Evolutionary conservation across 2,113 vertebrate species (phyloP).

Genomic region (Aegypius monachus): DNA sequence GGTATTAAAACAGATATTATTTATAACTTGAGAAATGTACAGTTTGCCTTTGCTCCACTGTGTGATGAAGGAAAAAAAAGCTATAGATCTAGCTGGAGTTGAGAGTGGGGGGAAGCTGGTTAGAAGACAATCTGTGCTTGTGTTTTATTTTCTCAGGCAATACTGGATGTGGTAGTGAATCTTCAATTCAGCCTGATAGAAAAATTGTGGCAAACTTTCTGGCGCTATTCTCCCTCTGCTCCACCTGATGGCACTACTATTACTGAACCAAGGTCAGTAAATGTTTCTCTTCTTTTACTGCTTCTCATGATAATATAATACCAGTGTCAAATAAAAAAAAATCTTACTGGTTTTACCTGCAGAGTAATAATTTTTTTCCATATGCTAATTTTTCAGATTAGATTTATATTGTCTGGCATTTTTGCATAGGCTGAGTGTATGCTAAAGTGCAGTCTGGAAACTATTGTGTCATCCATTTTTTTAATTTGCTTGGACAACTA

Average conservation of each 20-base stretch:
- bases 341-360: background rate
- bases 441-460: conserved; percentile 12
- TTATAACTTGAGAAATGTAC: background rate
- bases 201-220: conserved; percentile 86
- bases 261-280: conserved; percentile 76
- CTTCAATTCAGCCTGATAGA: conserved; percentile 86
- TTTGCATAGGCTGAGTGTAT: background rate
- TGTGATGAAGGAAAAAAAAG: background rate
- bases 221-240: conserved; percentile 82
- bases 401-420: background rate
- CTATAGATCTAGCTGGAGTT: background rate
- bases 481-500: background rate
- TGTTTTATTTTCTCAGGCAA: conserved; percentile 72
- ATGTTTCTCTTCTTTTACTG: background rate
- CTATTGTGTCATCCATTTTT: background rate
- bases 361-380: conserved; percentile 35
- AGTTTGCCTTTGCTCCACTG: background rate
- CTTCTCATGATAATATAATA: background rate
- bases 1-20: background rate
- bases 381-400: conserved; percentile 12
- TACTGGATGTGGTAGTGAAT: conserved; percentile 84
- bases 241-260: conserved; percentile 78
- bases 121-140: background rate
- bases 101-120: background rate
- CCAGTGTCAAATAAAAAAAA: background rate